phyloP scores from a whole-genome alignment of 2,113 vertebrate species.

The Ellobius talpinus region DNA sequence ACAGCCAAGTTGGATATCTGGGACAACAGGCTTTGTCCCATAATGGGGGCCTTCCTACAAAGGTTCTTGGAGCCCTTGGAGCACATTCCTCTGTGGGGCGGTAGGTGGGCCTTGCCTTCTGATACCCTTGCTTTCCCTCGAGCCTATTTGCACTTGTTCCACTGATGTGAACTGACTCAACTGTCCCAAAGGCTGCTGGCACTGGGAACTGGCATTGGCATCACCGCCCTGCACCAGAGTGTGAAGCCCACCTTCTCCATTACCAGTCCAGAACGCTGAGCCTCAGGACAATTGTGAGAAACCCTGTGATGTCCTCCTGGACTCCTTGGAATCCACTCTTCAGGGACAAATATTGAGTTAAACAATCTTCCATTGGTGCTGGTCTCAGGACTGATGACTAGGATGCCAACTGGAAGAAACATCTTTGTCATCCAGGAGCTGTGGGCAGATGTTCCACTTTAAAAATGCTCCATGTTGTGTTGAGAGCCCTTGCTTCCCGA shows the following conservation, averaged over 20 bases:
- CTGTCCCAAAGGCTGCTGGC: not conserved
- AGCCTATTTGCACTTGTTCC: not conserved
- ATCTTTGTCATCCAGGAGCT: not conserved
- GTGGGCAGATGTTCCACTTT: not conserved
- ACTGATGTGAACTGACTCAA: not conserved
- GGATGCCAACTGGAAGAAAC: not conserved
- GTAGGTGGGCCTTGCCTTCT: not conserved
- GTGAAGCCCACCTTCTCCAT: not conserved
- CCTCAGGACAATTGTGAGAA: constrained; percentile 1
- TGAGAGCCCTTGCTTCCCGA: not conserved
- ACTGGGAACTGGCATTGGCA: not conserved
- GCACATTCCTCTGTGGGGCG: not conserved
- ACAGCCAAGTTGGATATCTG: not conserved
- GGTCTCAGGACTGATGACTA: constrained; percentile 11
- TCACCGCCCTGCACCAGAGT: not conserved
- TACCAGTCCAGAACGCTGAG: not conserved
- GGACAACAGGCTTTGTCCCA: not conserved
- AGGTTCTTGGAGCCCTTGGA: not conserved
- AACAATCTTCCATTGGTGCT: not conserved
- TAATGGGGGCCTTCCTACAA: not conserved
- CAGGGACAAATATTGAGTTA: not conserved
- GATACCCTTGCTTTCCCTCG: not conserved
- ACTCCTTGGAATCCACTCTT: not conserved
- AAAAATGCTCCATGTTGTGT: not conserved
- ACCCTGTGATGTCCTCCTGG: not conserved